Conservation (phyloP, 2,113 vertebrate genomes). For the Hydrochoerus hydrochaeris region DNA sequence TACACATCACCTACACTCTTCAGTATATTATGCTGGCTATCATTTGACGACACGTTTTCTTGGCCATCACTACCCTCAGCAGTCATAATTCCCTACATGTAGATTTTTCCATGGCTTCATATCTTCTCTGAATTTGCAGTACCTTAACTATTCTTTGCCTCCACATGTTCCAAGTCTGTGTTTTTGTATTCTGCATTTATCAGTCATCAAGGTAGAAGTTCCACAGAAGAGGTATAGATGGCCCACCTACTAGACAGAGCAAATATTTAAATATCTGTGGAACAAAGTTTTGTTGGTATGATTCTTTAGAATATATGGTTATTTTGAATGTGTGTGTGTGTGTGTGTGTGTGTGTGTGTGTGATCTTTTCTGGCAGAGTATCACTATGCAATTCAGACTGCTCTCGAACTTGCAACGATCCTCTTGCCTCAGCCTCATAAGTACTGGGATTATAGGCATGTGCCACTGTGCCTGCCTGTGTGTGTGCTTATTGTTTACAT, state of each 20-base stretch:
- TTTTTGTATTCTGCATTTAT: too few species aligned
- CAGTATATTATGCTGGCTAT: too few species aligned
- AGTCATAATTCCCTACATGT: too few species aligned
- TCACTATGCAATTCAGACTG: not conserved
- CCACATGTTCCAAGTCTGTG: too few species aligned
- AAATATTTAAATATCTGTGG: not conserved
- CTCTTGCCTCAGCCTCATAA: not conserved
- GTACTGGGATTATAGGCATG: not conserved
- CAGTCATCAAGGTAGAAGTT: too few species aligned
- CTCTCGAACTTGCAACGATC: not conserved
- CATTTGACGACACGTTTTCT: too few species aligned
- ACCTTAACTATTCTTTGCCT: too few species aligned
- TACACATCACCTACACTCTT: too few species aligned
- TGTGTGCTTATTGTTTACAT: not conserved
- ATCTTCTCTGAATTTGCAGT: too few species aligned
- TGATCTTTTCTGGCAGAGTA: not conserved
- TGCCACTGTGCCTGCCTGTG: not conserved
- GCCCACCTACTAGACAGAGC: not conserved
- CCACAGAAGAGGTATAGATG: not conserved
- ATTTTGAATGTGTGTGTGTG: not conserved
- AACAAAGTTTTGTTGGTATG: not conserved
- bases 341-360: not conserved
- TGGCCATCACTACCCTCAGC: too few species aligned
- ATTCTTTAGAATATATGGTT: not conserved
- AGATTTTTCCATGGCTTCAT: too few species aligned